These are phyloP conservation scores for Gymnarchus niloticus DNA, from an alignment of 2,113 vertebrate species.

Conservation along the genomic window DNA sequence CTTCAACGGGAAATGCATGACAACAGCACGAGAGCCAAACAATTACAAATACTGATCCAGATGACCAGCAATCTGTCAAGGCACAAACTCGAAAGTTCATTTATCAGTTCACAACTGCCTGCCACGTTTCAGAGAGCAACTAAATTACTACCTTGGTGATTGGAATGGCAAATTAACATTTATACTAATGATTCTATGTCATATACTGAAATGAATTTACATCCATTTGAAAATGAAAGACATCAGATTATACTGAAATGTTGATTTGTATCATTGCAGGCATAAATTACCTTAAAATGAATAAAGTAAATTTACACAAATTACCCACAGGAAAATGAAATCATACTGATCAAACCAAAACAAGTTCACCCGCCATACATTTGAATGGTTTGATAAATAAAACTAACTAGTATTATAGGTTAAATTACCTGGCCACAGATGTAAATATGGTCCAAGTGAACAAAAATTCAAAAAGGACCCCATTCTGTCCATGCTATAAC, in stretches of 20 bases:
- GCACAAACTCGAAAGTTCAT: slow-evolving; percentile 13
- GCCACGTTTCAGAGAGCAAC: not conserved
- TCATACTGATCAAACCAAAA: not conserved
- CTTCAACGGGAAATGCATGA: not conserved
- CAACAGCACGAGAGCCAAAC: not conserved
- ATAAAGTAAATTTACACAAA: not conserved
- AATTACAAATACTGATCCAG: not conserved
- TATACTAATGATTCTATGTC: not conserved
- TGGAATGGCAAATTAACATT: slow-evolving; percentile 9
- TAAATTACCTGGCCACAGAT: not conserved
- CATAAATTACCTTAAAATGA: not conserved
- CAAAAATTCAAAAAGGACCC: not conserved
- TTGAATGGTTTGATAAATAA: not conserved
- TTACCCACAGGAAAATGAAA: not conserved
- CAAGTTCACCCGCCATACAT: not conserved
- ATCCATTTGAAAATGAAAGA: not conserved
- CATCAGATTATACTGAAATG: not conserved
- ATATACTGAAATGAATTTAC: not conserved
- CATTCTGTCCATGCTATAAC: not conserved
- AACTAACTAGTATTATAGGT: not conserved
- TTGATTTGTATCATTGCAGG: not conserved
- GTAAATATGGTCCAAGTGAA: not conserved
- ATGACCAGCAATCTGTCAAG: not conserved
- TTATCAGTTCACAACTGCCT: slow-evolving; percentile 4
- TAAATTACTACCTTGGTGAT: not conserved